Evolutionary conservation across 2,113 vertebrate genomes (phyloP).

Genomic region (Rattus rattus): DNA sequence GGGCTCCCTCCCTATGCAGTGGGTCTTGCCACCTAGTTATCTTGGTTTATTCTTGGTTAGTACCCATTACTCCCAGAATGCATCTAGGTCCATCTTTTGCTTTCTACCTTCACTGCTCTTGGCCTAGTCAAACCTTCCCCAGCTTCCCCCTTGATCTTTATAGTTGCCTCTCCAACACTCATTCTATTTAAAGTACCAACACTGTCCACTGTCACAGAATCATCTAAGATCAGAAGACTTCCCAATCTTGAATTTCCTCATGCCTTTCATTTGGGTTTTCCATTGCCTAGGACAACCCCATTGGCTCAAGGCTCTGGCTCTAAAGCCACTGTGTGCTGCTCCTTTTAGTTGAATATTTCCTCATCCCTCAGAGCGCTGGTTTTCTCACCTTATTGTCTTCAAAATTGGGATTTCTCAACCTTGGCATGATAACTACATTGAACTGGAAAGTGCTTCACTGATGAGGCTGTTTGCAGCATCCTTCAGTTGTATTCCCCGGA

Average conservation of each 20-base stretch:
- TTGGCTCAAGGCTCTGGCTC: not conserved
- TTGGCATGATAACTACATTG: not conserved
- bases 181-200: not conserved
- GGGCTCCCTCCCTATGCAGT: not conserved
- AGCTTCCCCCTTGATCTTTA: not conserved
- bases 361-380: not conserved
- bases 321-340: not conserved
- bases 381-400: not conserved
- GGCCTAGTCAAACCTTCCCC: not conserved
- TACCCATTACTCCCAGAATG: not conserved
- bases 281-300: not conserved
- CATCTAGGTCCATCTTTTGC: not conserved
- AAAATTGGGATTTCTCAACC: not conserved
- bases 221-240: not conserved
- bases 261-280: not conserved
- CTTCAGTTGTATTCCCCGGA: not conserved
- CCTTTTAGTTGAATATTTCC: not conserved
- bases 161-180: not conserved
- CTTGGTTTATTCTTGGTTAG: not conserved
- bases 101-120: not conserved
- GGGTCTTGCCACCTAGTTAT: not conserved
- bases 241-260: not conserved
- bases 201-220: not conserved
- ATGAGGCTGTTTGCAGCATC: not conserved
- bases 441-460: not conserved